Conservation (phyloP, 2,888 invertebrate species). For the Prostheceraeus crozeri region DNA sequence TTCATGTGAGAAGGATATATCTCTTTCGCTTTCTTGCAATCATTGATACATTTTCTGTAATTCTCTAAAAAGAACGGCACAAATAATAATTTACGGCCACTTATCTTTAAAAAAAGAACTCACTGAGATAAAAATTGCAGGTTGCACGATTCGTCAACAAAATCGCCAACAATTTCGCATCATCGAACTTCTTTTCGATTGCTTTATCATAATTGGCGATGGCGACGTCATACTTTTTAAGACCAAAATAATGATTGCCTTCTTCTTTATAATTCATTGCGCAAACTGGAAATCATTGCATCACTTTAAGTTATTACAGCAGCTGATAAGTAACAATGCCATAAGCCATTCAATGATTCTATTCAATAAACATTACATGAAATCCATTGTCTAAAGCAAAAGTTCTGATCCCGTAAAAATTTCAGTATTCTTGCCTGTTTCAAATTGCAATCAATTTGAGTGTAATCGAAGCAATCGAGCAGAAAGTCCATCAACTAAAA, state of each 20-base stretch:
- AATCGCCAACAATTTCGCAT: constrained; percentile 69
- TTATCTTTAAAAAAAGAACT: constrained; percentile 23
- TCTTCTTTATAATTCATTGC: constrained; percentile 84
- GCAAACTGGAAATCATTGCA: constrained; percentile 69
- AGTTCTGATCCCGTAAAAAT: too few relatives aligned
- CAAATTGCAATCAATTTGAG: too few relatives aligned
- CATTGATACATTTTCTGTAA: constrained; percentile 24
- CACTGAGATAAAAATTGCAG: constrained; percentile 71
- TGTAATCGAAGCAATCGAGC: too few relatives aligned
- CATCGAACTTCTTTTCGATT: constrained; percentile 68
- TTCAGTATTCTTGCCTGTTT: too few relatives aligned
- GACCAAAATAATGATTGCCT: constrained; percentile 87
- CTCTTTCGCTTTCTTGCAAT: constrained; percentile 21
- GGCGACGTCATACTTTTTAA: constrained; percentile 82
- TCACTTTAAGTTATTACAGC: too few relatives aligned
- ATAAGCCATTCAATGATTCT: too few relatives aligned
- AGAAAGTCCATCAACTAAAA: too few relatives aligned
- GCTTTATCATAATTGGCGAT: constrained; percentile 76
- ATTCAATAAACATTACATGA: too few relatives aligned
- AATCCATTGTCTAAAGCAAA: too few relatives aligned
- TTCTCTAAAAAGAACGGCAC: constrained; percentile 23
- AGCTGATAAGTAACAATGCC: too few relatives aligned
- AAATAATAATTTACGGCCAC: constrained; percentile 2
- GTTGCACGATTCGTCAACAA: constrained; percentile 86
- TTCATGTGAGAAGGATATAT: constrained; percentile 5